phyloP scores from a whole-genome alignment of 2,113 vertebrate genomes.

The Pyrgilauda ruficollis region DNA sequence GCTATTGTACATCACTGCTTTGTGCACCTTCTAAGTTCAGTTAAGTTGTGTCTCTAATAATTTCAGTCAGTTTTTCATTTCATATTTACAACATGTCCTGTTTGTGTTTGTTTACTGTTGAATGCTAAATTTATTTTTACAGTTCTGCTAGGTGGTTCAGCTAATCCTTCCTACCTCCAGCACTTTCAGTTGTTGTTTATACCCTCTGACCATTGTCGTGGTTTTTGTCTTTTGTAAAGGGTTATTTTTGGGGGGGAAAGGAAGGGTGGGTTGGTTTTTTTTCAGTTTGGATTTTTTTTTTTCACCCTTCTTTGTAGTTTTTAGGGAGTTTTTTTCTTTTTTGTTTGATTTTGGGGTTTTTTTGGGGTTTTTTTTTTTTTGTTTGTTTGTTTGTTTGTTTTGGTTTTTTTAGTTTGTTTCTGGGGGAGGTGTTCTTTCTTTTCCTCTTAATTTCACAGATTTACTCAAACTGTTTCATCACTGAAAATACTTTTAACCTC shows the following conservation, averaged over 20 bases:
- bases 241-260: accelerated
- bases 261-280: accelerated
- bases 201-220: background rate
- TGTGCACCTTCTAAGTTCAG: background rate
- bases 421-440: background rate
- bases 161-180: background rate
- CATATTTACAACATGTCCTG: background rate
- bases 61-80: background rate
- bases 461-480: background rate
- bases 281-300: background rate
- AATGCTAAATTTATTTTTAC: background rate
- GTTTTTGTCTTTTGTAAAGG: background rate
- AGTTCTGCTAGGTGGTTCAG: background rate
- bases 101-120: background rate
- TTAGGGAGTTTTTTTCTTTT: background rate
- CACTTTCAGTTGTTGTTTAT: background rate
- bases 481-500: background rate
- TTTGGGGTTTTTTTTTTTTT: no score
- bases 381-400: no score
- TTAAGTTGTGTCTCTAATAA: background rate
- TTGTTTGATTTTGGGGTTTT: no score
- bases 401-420: background rate
- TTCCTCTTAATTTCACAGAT: background rate
- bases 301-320: background rate
- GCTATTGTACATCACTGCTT: background rate